Evolutionary conservation across 2,888 invertebrate species (phyloP).

Genomic region (Spatulosminthurus flaviceps): DNA sequence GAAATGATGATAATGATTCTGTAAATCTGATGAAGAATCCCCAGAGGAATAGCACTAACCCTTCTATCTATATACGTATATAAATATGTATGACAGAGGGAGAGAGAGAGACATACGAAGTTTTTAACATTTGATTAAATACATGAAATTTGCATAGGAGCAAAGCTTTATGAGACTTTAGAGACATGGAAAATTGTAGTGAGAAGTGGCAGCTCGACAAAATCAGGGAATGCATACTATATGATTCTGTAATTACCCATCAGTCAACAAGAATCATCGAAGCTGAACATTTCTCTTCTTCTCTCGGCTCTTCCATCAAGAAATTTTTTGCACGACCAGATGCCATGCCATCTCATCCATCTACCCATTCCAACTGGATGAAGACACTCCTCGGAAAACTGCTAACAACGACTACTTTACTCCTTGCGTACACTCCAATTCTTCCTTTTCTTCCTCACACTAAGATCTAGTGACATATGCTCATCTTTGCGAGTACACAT

Average conservation of each 20-base stretch:
- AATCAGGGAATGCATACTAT: conserved; percentile 32
- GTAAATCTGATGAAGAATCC: conserved; percentile 30
- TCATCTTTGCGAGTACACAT: not conserved
- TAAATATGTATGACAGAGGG: too few species aligned
- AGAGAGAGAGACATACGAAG: not conserved
- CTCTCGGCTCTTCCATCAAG: conserved; percentile 40
- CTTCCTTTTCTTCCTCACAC: conserved; percentile 7
- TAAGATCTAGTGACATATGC: not conserved
- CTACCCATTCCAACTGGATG: conserved; percentile 44
- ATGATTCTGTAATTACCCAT: conserved; percentile 50
- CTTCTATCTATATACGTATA: not conserved
- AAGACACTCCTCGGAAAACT: conserved; percentile 44
- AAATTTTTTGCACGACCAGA: conserved; percentile 42
- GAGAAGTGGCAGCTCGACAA: conserved; percentile 37
- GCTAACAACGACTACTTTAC: conserved; percentile 38
- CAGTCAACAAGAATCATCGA: conserved; percentile 46
- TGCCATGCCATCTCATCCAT: conserved; percentile 48
- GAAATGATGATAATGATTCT: conserved; percentile 26
- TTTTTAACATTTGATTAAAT: conserved; percentile 23
- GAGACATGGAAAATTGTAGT: conserved; percentile 23
- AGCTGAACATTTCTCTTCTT: conserved; percentile 47
- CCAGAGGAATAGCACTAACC: not conserved
- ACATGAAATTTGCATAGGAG: conserved; percentile 16
- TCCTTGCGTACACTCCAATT: conserved; percentile 35
- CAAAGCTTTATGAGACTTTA: not conserved